Evolutionary conservation across 1,140 invertebrate genomes (phyloP).

Genomic region (Neodiprion fabricii): DNA sequence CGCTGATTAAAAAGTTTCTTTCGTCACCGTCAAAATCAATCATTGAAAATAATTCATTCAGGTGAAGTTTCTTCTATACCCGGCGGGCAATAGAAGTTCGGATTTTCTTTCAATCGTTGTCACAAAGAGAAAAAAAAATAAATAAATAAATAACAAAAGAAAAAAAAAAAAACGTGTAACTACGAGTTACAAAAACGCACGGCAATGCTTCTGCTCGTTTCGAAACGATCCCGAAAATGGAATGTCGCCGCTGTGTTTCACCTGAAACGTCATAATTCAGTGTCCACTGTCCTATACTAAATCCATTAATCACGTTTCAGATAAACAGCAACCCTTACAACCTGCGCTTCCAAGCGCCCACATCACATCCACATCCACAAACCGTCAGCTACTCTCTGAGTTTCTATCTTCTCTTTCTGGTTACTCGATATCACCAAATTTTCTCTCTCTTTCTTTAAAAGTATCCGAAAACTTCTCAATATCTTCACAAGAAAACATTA

Average conservation of each 20-base stretch:
- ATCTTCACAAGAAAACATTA: no score
- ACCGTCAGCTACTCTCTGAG: not conserved
- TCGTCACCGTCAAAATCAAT: not conserved
- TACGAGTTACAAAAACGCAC: not conserved
- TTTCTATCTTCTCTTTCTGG: not conserved
- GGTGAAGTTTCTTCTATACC: not conserved
- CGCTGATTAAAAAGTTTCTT: not conserved
- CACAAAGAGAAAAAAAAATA: not conserved
- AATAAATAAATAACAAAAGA: conserved; percentile 17
- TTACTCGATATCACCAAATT: not conserved
- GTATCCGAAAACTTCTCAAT: no score
- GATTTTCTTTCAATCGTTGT: no score
- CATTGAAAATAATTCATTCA: not conserved
- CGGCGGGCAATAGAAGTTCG: no score
- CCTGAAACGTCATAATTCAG: conserved; percentile 17
- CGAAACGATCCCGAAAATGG: not conserved
- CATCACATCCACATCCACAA: not conserved
- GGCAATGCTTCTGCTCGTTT: no score
- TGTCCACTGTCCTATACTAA: not conserved
- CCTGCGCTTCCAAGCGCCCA: not conserved
- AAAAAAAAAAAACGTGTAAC: not conserved
- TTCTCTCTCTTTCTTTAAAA: not conserved
- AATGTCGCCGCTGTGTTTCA: conserved; percentile 8
- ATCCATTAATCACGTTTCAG: conserved; percentile 8
- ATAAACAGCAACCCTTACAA: conserved; percentile 13